These are phyloP conservation scores for Cyphotilapia sp. DNA, from an alignment of 2,113 vertebrate species.

Conservation along the genomic window DNA sequence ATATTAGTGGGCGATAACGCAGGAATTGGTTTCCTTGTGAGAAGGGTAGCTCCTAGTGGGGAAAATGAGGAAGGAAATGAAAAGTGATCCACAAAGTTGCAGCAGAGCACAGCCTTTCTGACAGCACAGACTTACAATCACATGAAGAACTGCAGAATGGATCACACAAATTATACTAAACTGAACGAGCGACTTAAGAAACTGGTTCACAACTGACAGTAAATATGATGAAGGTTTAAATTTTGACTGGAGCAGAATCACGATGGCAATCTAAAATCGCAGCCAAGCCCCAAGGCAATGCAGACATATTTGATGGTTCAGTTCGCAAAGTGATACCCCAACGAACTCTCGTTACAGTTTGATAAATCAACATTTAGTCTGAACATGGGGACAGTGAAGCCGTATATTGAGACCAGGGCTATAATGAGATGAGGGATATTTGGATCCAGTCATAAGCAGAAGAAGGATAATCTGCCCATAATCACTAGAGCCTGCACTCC, in stretches of 20 bases:
- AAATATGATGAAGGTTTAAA: background rate
- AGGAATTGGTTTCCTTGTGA: constrained; percentile 43
- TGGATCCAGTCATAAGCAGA: constrained; percentile 41
- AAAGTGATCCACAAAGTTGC: constrained; percentile 20
- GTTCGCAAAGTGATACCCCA: constrained; percentile 32
- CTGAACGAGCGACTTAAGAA: background rate
- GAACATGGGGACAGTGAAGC: background rate
- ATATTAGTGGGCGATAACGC: constrained; percentile 38
- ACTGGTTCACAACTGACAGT: background rate
- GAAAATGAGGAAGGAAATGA: constrained; percentile 42
- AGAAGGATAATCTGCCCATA: constrained; percentile 46
- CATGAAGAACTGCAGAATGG: background rate
- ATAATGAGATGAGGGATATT: constrained; percentile 39
- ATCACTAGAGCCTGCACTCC: constrained; percentile 32
- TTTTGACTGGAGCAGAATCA: background rate
- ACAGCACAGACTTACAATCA: background rate
- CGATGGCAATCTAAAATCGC: constrained; percentile 17
- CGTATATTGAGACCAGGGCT: constrained; percentile 8
- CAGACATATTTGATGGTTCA: constrained; percentile 7
- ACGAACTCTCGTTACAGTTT: constrained; percentile 41
- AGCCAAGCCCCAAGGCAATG: background rate
- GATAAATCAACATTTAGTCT: constrained; percentile 39
- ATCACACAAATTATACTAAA: background rate
- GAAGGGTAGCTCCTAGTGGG: constrained; percentile 29
- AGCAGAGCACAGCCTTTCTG: background rate